Base-by-base conservation (phyloP, 2,797 vertebrate genomes). In the Morelia viridis region DNA sequence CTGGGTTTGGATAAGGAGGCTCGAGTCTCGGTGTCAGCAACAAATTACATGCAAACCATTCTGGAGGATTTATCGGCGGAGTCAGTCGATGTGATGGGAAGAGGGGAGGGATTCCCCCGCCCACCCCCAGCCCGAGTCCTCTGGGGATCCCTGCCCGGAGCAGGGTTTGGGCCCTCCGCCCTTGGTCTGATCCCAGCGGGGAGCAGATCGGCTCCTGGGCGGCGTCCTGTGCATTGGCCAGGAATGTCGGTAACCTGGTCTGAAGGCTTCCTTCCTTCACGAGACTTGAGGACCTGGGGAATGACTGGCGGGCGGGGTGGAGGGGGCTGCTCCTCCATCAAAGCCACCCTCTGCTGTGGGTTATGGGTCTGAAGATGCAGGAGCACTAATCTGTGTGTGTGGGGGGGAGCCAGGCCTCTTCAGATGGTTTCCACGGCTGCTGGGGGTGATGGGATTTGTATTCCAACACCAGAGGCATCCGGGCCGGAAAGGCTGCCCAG, bases 31-130 rank as follows among this genome's bases (percentile, higher is more conserved):
- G 93, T 76, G 92, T 90, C 91, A 87, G 90, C 12, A 93, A 95
- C 94, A 94, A 96, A 96, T 92, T 93, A 88, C 50, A 94, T 5
- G 90, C 92, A 94, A 94, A 96, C 96, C 17, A 46, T 90, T 94
- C 93, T 11, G 58, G 90, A 71, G 94, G 91, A 90, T 84, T 88
- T 35, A n/a, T 93, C 22, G 94, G 90, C 93, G 93, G 90, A 0
- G 58, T 91, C 94, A 89, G n/a, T 6, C 90, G 1, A 61, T 0
- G 9, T 11, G 31, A 68, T 22, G 28, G 46, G 85, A 87, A 95
- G 0, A 10, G 41, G 87, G 91, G 93, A 85, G 65, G 90, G 17
- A 0, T 1, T 0, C 31, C 1, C 68, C 31, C 5, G n/a, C 65
- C 5, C 65, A 6, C 1, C 15, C n/a, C 65, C 53, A 71, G 31